Evolutionary conservation across 1,140 invertebrate genomes (phyloP).

Genomic region (Drosophila gunungcola): DNA sequence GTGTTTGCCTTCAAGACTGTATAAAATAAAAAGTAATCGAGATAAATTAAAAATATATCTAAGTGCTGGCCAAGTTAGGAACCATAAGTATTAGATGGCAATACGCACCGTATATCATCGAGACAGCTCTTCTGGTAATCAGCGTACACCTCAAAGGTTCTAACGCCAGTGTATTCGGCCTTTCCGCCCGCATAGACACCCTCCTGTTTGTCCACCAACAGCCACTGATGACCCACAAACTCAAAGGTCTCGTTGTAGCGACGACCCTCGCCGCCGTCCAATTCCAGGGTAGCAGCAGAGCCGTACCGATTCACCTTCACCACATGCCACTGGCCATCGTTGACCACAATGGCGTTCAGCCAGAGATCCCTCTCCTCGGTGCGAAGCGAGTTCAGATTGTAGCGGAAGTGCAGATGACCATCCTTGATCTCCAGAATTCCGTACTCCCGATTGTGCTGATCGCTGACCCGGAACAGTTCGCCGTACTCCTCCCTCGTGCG

Average conservation of each 20-base stretch:
- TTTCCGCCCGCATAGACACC: conserved; percentile 97
- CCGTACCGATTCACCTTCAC: conserved; percentile 95
- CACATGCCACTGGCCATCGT: conserved; percentile 99
- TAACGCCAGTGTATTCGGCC: conserved; percentile 96
- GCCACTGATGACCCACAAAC: conserved; percentile 95
- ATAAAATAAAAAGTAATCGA: background rate
- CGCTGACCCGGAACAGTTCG: conserved; percentile 95
- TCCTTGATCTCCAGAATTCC: conserved; percentile 97
- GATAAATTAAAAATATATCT: background rate
- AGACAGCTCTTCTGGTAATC: conserved; percentile 94
- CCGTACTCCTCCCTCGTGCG: conserved; percentile 96
- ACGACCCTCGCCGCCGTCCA: conserved; percentile 97
- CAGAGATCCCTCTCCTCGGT: conserved; percentile 96
- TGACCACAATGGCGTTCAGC: conserved; percentile 94
- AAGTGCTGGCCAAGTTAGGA: background rate
- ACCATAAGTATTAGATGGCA: background rate
- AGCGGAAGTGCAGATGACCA: conserved; percentile 94
- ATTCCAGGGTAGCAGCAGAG: conserved; percentile 95
- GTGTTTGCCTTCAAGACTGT: conserved; percentile 94
- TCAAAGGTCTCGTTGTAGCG: conserved; percentile 97
- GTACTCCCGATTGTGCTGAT: conserved; percentile 97
- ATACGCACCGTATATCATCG: conserved; percentile 88
- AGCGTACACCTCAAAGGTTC: conserved; percentile 97
- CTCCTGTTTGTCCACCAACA: conserved; percentile 96
- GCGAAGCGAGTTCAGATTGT: conserved; percentile 95